A percentile compares a stretch with the other conserved stretches of the same genome.
phyloP scores from a whole-genome alignment of 2,113 vertebrate genomes.

The Dasyurus viverrinus region DNA sequence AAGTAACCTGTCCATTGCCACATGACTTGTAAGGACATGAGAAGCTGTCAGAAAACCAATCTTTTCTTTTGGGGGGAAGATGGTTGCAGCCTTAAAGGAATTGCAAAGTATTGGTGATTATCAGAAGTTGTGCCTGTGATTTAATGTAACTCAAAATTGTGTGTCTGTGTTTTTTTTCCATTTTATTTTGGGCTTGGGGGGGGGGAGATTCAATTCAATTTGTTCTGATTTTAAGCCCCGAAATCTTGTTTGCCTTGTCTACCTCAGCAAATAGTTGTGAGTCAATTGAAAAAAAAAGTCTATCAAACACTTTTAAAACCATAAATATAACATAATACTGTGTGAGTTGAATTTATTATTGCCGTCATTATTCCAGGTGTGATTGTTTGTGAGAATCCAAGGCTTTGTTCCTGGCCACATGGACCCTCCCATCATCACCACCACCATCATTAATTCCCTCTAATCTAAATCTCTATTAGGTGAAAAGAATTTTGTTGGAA shows the following conservation, averaged over 20 bases:
- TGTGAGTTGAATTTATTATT: not conserved
- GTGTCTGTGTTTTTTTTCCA: not conserved
- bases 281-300: not conserved
- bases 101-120: not conserved
- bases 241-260: not conserved
- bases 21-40: not conserved
- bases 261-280: not conserved
- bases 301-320: not conserved
- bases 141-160: not conserved
- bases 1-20: not conserved
- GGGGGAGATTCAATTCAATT: not conserved
- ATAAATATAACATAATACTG: not conserved
- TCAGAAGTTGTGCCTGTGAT: not conserved
- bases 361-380: not conserved
- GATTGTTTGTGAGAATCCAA: not conserved
- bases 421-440: not conserved
- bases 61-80: not conserved
- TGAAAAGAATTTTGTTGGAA: slow-evolving; percentile 34
- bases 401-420: not conserved
- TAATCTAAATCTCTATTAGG: not conserved
- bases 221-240: not conserved
- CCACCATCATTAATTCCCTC: not conserved
- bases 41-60: not conserved
- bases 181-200: not conserved
- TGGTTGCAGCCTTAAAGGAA: not conserved